Conservation (phyloP, 2,113 vertebrate species). For the Austrofundulus limnaeus region DNA sequence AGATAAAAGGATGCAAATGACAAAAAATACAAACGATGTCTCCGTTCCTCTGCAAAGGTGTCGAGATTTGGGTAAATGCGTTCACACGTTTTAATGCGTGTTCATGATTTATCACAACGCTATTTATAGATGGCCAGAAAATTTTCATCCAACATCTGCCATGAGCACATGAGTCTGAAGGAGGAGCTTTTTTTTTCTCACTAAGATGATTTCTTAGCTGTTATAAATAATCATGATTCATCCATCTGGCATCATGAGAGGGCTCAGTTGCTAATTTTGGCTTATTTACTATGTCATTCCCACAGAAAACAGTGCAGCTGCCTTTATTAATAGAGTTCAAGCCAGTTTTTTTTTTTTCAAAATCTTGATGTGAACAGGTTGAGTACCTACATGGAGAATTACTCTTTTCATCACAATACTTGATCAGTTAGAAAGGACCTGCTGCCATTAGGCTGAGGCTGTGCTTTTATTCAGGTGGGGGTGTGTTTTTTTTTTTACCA, state of each 20-base stretch:
- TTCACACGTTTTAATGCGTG: constrained; percentile 8
- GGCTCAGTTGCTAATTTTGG: constrained; percentile 35
- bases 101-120: constrained; percentile 44
- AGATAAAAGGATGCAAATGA: background rate
- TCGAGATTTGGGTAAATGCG: constrained; percentile 31
- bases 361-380: constrained; percentile 8
- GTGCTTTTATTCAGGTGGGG: constrained; percentile 16
- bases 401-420: constrained; percentile 12
- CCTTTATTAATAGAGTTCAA: constrained; percentile 21
- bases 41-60: constrained; percentile 4
- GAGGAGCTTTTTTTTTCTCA: constrained; percentile 29
- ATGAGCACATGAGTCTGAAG: constrained; percentile 34
- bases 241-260: constrained; percentile 35
- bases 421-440: constrained; percentile 49
- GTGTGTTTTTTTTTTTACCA: constrained; percentile 6
- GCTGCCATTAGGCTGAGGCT: constrained; percentile 32
- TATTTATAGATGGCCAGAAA: constrained; percentile 62
- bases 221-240: constrained; percentile 26
- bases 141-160: constrained; percentile 59
- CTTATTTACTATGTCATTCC: constrained; percentile 26
- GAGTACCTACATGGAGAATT: constrained; percentile 16
- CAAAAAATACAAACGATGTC: background rate
- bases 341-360: constrained; percentile 4
- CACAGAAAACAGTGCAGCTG: background rate
- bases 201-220: constrained; percentile 6